phyloP scores from a whole-genome alignment of 2,888 invertebrate species.

The Sussaba pulchella region DNA sequence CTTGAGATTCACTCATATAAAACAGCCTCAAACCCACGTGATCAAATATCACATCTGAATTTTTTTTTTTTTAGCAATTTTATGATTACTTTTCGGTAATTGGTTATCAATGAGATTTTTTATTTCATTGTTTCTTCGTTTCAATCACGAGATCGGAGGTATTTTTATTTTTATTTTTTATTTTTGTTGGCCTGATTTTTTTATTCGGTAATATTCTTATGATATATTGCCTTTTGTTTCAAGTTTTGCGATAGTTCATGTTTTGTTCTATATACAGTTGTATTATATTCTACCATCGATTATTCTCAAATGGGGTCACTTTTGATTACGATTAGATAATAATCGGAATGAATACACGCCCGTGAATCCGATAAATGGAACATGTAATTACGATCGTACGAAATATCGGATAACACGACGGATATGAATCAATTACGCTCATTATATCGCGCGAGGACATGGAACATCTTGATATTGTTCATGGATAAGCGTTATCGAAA shows the following conservation, averaged over 20 bases:
- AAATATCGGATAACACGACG: not conserved
- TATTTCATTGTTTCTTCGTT: not conserved
- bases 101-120: not conserved
- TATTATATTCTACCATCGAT: too few relatives aligned
- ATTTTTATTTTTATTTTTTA: not conserved
- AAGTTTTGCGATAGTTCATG: too few relatives aligned
- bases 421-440: not conserved
- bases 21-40: not conserved
- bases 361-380: slow-evolving; percentile 6
- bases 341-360: slow-evolving; percentile 1
- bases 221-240: not conserved
- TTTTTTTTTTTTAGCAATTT: not conserved
- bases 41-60: not conserved
- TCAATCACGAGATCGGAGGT: not conserved
- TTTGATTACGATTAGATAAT: slow-evolving; percentile 10
- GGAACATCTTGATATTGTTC: not conserved
- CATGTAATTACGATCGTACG: slow-evolving; percentile 9
- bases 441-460: not conserved
- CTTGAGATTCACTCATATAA: slow-evolving; percentile 17
- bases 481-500: not conserved
- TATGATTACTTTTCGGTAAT: not conserved
- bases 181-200: not conserved
- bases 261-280: not conserved
- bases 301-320: too few relatives aligned
- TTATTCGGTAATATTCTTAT: not conserved